Percentiles rank a stretch among this genome's conserved stretches.
phyloP scores from a whole-genome alignment of 2,888 invertebrate genomes.

The Melanophora roralis region DNA sequence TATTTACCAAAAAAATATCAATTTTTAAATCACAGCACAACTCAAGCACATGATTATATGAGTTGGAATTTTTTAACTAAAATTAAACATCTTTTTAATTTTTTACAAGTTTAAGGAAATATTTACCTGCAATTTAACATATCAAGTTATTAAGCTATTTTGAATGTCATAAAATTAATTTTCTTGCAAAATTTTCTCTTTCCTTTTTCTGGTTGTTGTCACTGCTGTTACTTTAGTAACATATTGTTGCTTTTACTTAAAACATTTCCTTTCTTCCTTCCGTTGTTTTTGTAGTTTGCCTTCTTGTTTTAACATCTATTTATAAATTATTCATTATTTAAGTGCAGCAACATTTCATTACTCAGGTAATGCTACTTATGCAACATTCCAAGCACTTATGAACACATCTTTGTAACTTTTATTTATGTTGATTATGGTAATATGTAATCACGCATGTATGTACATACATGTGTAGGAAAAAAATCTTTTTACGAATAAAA shows the following conservation, averaged over 20 bases:
- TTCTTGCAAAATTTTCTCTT: not conserved
- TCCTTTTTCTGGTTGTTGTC: not conserved
- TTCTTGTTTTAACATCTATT: not conserved
- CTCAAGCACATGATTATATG: too few relatives aligned
- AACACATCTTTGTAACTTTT: not conserved
- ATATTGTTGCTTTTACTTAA: not conserved
- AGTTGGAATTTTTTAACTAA: too few relatives aligned
- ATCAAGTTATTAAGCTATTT: not conserved
- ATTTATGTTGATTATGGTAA: not conserved
- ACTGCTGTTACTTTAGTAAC: not conserved
- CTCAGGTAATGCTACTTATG: not conserved
- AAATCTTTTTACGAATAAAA: too few relatives aligned
- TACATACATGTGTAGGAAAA: not conserved
- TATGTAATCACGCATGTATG: not conserved
- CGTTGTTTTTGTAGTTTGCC: not conserved
- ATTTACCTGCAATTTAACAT: too few relatives aligned
- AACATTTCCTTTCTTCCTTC: not conserved
- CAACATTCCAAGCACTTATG: not conserved
- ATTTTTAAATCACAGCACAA: too few relatives aligned
- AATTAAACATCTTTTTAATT: too few relatives aligned
- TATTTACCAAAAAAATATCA: too few relatives aligned
- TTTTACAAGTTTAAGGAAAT: too few relatives aligned
- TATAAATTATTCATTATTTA: not conserved
- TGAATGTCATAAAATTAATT: slow-evolving; percentile 1
- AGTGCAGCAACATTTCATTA: not conserved